Base-by-base conservation (phyloP, 1,140 invertebrate species). In the Calliphora vicina region DNA sequence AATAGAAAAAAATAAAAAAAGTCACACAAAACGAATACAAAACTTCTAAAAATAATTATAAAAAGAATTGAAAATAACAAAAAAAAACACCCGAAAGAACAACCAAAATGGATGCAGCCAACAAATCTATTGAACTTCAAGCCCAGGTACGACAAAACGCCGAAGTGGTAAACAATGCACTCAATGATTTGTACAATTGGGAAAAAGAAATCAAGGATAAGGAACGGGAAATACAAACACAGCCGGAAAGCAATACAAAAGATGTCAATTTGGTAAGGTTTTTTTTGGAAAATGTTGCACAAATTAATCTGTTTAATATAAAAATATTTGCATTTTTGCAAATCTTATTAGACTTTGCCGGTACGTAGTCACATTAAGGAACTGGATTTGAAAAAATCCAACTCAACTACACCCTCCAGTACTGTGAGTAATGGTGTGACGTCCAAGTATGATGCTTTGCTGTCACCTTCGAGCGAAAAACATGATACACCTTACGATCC, bases 131-230 rank as follows among this genome's bases (percentile, higher is more conserved):
- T 81, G 86, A 92, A 61, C 85, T 96, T 61, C 95, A 96, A 91
- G 93, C 93, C 86, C 92, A 95, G 88, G 91, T 95, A 45, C 92
- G 93, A 73, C 93, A 95, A 84, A 97, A 97, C 91, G 93, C 94
- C 13, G 92, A 93, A 71, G 96, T 95, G 85, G 90, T 97, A 25
- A 92, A 94, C 84, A 93, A 92, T 82, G 96, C 94, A 88, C 92
- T 95, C 84, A 93, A 93, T 83, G 96, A 97, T 87, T 91, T 98
- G 86, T 93, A 95, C 87, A 93, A 92, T 87, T 98, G 97, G 97
- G 95, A 97, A 89, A 91, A 93, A 81, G 94, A 97, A 86, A 97
- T 97, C 91, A 97, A 96, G 91, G 92, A 92, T 84, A 96, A 96
- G 91, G 97, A 98, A 84, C 89, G 93, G 82, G 92, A 88, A 73